phyloP scores from a whole-genome alignment of 2,888 invertebrate genomes.

The Drosophila siamana region DNA sequence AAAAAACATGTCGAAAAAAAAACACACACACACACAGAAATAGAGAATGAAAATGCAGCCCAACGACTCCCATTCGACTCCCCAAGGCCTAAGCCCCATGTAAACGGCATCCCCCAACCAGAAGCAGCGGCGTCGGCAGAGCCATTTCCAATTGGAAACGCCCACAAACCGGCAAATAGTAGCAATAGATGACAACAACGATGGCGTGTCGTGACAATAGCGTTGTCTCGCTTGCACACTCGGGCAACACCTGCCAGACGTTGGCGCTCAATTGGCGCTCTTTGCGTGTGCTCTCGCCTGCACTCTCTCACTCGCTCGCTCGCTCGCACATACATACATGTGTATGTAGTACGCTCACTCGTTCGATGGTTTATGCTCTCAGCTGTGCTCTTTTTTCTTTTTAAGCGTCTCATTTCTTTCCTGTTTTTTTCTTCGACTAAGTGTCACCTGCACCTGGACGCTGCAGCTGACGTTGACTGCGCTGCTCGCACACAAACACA shows the following conservation, averaged over 20 bases:
- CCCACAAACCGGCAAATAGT: constrained; percentile 56
- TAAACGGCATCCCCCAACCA: constrained; percentile 68
- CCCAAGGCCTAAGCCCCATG: constrained; percentile 39
- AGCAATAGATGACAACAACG: constrained; percentile 39
- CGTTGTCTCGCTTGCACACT: constrained; percentile 48
- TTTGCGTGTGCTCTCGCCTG: constrained; percentile 30
- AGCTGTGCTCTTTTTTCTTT: constrained; percentile 52
- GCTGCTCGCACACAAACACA: constrained; percentile 27
- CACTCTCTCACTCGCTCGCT: constrained; percentile 24
- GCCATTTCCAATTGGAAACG: constrained; percentile 77
- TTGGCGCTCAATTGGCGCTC: constrained; percentile 63
- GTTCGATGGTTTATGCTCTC: constrained; percentile 18
- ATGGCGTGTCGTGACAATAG: constrained; percentile 47
- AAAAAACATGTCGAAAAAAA: constrained; percentile 37
- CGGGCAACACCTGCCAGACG: constrained; percentile 52
- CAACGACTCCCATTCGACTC: constrained; percentile 36
- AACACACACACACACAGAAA: constrained; percentile 2
- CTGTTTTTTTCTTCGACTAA: constrained; percentile 58
- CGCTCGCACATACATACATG: constrained; percentile 3
- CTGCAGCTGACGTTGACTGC: constrained; percentile 22
- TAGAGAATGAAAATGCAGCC: constrained; percentile 10
- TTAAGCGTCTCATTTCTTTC: constrained; percentile 54
- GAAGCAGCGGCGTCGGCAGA: constrained; percentile 43
- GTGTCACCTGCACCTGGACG: constrained; percentile 70
- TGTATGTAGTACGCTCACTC: background rate